Evolutionary conservation across 2,888 invertebrate genomes (phyloP).

Genomic region (Polia nebulosa): DNA sequence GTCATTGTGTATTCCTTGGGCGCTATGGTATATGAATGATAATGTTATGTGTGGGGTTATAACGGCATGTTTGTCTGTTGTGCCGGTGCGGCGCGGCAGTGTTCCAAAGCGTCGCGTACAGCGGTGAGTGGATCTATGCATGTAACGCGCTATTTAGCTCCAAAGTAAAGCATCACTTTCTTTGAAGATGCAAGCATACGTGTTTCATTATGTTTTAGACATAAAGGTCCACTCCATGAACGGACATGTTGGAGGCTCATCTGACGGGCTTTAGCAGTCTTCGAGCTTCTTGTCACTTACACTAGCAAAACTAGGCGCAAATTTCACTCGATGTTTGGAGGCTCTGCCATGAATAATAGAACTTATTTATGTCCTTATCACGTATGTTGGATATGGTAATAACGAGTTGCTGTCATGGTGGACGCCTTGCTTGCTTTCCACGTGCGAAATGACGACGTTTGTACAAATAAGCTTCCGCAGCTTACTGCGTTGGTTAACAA

Average conservation of each 20-base stretch:
- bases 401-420: conserved; percentile 65
- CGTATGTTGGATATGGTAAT: conserved; percentile 1
- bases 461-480: conserved; percentile 72
- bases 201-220: conserved; percentile 59
- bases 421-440: conserved; percentile 71
- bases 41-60: conserved; percentile 75
- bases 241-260: conserved; percentile 80
- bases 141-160: conserved; percentile 71
- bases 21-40: conserved; percentile 65
- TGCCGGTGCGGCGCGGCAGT: conserved; percentile 92
- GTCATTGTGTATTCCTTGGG: conserved; percentile 58
- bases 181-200: conserved; percentile 42
- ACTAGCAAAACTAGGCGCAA: conserved; percentile 59
- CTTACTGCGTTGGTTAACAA: conserved; percentile 78
- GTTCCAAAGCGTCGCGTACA: conserved; percentile 99
- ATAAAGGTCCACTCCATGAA: conserved; percentile 79
- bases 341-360: conserved; percentile 49
- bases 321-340: conserved; percentile 57
- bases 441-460: conserved; percentile 55
- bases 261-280: conserved; percentile 76
- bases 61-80: conserved; percentile 91
- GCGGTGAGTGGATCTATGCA: conserved; percentile 95
- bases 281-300: conserved; percentile 75
- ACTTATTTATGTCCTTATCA: conserved; percentile 14
- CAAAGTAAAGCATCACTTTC: conserved; percentile 38